phyloP scores from a whole-genome alignment of 2,888 invertebrate genomes.

The Metopia argyrocephala region DNA sequence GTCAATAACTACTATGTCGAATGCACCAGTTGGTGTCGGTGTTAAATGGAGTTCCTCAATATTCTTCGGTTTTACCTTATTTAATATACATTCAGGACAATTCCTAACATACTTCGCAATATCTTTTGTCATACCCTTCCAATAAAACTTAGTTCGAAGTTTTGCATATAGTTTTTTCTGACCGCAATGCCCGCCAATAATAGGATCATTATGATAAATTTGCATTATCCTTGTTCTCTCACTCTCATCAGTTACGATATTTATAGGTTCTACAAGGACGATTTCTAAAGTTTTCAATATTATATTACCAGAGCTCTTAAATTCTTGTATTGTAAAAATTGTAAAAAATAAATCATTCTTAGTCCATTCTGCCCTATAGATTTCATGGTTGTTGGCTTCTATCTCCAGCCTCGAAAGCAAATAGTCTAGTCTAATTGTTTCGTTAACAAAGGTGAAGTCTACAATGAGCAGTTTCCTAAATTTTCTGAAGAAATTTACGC shows the following conservation, averaged over 20 bases:
- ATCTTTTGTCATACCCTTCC: constrained; percentile 51
- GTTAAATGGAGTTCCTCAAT: constrained; percentile 46
- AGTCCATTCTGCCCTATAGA: constrained; percentile 11
- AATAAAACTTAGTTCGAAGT: constrained; percentile 42
- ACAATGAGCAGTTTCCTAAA: constrained; percentile 18
- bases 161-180: constrained; percentile 19
- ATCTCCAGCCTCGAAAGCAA: constrained; percentile 20
- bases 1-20: constrained; percentile 54
- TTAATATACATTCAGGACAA: constrained; percentile 45
- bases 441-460: constrained; percentile 26
- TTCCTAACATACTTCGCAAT: constrained; percentile 41
- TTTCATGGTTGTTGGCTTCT: not conserved
- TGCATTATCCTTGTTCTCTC: constrained; percentile 9
- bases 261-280: constrained; percentile 1
- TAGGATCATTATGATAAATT: constrained; percentile 34
- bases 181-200: constrained; percentile 18
- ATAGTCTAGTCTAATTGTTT: constrained; percentile 1
- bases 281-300: constrained; percentile 19
- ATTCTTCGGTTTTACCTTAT: constrained; percentile 41
- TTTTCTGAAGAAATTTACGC: constrained; percentile 34
- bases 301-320: not conserved
- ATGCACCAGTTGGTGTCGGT: constrained; percentile 43
- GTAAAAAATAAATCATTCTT: constrained; percentile 13
- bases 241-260: constrained; percentile 6
- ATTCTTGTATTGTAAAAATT: not conserved